Evolutionary conservation across 2,888 invertebrate genomes (phyloP).

Genomic region (Toxonevra muliebris): DNA sequence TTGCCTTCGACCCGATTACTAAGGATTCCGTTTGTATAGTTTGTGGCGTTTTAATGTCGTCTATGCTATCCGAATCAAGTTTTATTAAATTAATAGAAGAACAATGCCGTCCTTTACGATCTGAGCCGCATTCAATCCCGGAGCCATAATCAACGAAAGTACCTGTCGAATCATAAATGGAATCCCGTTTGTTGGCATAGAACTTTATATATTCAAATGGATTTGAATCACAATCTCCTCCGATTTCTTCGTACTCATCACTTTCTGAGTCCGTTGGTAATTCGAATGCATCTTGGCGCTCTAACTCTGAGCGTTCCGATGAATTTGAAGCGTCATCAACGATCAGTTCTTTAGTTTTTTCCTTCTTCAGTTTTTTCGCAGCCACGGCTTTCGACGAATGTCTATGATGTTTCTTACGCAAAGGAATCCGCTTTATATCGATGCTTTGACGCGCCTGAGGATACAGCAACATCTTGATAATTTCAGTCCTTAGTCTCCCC

Average conservation of each 20-base stretch:
- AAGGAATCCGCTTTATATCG: conserved; percentile 67
- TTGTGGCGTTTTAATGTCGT: conserved; percentile 32
- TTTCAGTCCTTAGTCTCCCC: conserved; percentile 75
- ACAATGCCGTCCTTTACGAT: conserved; percentile 46
- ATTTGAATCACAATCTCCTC: conserved; percentile 67
- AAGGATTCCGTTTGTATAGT: conserved; percentile 58
- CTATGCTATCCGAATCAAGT: conserved; percentile 49
- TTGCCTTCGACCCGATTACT: conserved; percentile 60
- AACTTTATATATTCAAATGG: conserved; percentile 76
- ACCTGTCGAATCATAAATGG: conserved; percentile 59
- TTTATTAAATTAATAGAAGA: conserved; percentile 60
- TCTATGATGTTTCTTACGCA: conserved; percentile 64
- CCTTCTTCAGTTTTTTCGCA: conserved; percentile 52
- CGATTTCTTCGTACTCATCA: conserved; percentile 55
- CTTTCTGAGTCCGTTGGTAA: conserved; percentile 65
- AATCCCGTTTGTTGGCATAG: conserved; percentile 67
- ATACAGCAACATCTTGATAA: conserved; percentile 80
- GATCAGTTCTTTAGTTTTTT: conserved; percentile 28
- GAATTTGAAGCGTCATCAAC: conserved; percentile 38
- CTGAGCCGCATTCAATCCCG: too few relatives aligned
- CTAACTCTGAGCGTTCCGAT: conserved; percentile 57
- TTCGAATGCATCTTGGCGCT: conserved; percentile 70
- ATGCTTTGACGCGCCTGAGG: conserved; percentile 69
- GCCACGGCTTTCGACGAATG: conserved; percentile 54
- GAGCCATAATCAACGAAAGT: conserved; percentile 68